A percentile compares a stretch with the other conserved stretches of the same genome.
Evolutionary conservation across 2,888 invertebrate species (phyloP).

Genomic region (Itoplectis maculator): DNA sequence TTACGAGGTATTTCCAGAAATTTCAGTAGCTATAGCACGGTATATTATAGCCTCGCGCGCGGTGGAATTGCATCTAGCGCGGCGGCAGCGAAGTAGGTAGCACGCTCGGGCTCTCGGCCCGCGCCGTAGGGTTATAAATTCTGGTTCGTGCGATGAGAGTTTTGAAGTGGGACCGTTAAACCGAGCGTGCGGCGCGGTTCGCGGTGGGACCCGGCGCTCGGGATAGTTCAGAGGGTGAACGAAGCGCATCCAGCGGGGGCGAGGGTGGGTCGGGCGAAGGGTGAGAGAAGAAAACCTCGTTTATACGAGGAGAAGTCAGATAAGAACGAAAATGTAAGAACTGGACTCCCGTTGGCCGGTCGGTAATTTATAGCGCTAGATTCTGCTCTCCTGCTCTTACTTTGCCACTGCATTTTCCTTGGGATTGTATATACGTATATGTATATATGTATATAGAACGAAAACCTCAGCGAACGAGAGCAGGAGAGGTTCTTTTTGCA

Average conservation of each 20-base stretch:
- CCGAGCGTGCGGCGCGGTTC: conserved; percentile 46
- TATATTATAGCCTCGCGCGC: conserved; percentile 36
- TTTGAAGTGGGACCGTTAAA: conserved; percentile 66
- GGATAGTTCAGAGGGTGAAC: conserved; percentile 23
- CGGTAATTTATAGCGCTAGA: conserved; percentile 62
- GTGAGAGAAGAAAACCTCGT: conserved; percentile 57
- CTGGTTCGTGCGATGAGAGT: conserved; percentile 57
- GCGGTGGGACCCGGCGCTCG: conserved; percentile 1
- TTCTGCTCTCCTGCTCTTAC: conserved; percentile 34
- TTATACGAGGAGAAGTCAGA: conserved; percentile 62
- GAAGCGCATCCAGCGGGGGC: conserved; percentile 21
- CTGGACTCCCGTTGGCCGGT: conserved; percentile 61
- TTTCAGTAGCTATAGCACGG: conserved; percentile 48
- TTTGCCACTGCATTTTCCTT: conserved; percentile 38
- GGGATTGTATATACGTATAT: not conserved
- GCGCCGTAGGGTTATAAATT: conserved; percentile 45
- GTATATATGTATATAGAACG: conserved; percentile 43
- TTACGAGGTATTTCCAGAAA: conserved; percentile 62
- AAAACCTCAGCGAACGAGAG: conserved; percentile 44
- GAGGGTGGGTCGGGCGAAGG: not conserved
- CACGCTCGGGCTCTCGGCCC: not conserved
- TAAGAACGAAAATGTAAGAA: conserved; percentile 67
- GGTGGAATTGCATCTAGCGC: conserved; percentile 52
- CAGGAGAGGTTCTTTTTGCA: conserved; percentile 37
- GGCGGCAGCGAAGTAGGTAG: not conserved